These are phyloP conservation scores for Myanophis thanlyinensis DNA, from an alignment of 2,113 vertebrate genomes.

Conservation along the genomic window DNA sequence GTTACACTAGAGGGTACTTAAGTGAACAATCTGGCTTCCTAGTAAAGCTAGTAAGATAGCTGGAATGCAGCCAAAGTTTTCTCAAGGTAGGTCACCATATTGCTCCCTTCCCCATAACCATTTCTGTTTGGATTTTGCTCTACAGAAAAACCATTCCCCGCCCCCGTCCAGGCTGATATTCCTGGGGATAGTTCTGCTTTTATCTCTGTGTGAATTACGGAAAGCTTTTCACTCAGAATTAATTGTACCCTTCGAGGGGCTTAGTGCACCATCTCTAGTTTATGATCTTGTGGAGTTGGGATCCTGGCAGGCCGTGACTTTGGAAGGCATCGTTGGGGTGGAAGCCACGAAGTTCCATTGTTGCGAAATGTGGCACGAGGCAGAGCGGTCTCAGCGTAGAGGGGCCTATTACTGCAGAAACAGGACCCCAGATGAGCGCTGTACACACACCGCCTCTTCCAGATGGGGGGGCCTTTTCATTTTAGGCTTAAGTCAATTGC, in stretches of 20 bases:
- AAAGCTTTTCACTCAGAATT: not conserved
- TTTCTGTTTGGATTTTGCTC: slow-evolving; percentile 37
- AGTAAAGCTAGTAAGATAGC: slow-evolving; percentile 10
- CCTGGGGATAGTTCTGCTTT: slow-evolving; percentile 9
- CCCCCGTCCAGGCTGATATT: not conserved
- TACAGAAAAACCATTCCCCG: not conserved
- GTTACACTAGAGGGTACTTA: slow-evolving; percentile 20
- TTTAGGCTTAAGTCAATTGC: slow-evolving; percentile 23
- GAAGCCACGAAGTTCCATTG: slow-evolving; percentile 10
- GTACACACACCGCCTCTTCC: not conserved
- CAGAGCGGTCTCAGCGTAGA: not conserved
- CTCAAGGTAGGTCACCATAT: slow-evolving; percentile 27
- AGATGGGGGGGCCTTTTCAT: slow-evolving; percentile 10
- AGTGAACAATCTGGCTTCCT: slow-evolving; percentile 21
- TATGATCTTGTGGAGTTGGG: slow-evolving; percentile 14
- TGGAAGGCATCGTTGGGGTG: slow-evolving; percentile 4
- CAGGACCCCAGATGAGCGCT: not conserved
- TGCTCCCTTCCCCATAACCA: not conserved
- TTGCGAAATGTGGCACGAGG: slow-evolving; percentile 2
- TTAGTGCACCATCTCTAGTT: not conserved
- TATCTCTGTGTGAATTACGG: slow-evolving; percentile 35
- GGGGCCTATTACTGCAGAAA: slow-evolving; percentile 3
- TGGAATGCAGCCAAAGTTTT: slow-evolving; percentile 47
- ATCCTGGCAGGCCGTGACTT: not conserved
- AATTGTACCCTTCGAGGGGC: not conserved